Base-by-base conservation (phyloP, 2,113 vertebrate genomes). In the Cottus gobio region DNA sequence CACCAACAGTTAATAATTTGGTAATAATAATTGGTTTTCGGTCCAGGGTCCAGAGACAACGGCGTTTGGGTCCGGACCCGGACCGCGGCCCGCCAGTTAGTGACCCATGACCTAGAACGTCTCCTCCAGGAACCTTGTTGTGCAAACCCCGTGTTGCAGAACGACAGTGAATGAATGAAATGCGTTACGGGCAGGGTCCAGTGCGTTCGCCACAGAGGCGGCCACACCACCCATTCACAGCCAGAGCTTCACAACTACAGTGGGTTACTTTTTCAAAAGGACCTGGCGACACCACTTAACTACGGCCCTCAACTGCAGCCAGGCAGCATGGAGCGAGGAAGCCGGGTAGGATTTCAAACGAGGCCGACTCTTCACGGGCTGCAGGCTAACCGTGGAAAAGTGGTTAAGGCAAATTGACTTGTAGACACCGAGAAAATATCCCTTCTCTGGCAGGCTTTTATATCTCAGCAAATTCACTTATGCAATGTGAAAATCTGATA, bases 401-500 rank as follows among this genome's bases (percentile, higher is more conserved):
- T 73, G 82, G 87, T 88, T 80, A 66, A 58, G 57, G 69, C 69
- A 65, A 74, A 83, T 4, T 52, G 60, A 77, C 74, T 88, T 70
- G 44, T 44, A 76, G 71, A 62, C 37, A 82, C 28, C 37, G 72
- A 82, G 82, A 79, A 44, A 85, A 76, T 44, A 75, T 78, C 80
- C 73, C 68, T 2, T 30, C 68, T 66, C 68, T 62, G 82, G 73
- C 66, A 82, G 63, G 34, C 74, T 82, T 79, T 70, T 69, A 74
- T 26, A 73, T 72, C 42, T 80, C 26, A 48, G 62, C 65, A 85
- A 87, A 90, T 87, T 82, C 76, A 78, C 83, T 85, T 81, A 90
- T 86, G 79, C 77, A 89, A 92, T 83, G 80, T 85, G 82, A 57
- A 84, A 85, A 90, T 89, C 71, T 88, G 87, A 89, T 88, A 87